Evolutionary conservation across 2,888 invertebrate species (phyloP), one percentile per base, ranked within the genome.

Genomic region (Ommatoiulus sabulosus): DNA sequence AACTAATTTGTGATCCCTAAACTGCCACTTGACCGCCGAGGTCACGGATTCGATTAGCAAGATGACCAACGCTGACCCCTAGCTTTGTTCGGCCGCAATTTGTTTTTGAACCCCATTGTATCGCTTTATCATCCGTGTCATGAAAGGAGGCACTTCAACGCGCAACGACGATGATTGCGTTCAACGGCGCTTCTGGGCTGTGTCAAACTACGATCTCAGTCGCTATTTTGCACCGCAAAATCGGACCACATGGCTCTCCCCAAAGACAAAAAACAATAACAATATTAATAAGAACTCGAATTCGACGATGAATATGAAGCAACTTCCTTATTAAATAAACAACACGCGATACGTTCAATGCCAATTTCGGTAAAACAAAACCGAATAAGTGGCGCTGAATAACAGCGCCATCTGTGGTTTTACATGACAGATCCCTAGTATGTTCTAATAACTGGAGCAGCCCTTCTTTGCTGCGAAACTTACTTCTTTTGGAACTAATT

Each of bases 101-200:
- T 63, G 63, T n/a, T 72, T 72, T 24, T 72, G 24, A 72, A 72
- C 72, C 72, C 20, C 72, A 72, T 72, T 72, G 72, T 72, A 72
- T 72, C 72, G 72, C 72, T 72, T 72, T 72, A 72, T 72, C 72
- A 72, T 72, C 24, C 24, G 72, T 72, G 72, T 72, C 72, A 72
- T 24, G 24, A 72, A 72, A 72, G 8, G 24, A 63, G 20, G n/a
- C 63, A 63, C 63, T 63, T 20, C 6, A 63, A n/a, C 63, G 63
- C 63, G n/a, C n/a, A 63, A 63, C 17, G n/a, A 6, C 72, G n/a
- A 24, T 72, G n/a, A 72, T n/a, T 24, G 72, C 72, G 7, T 8
- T 24, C 24, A 24, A 72, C 8, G 20, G 72, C 24, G 72, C 72
- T 72, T 72, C 72, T 72, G 72, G 72, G 72, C 24, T 24, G 72